Percentiles rank a stretch among this genome's conserved stretches.
phyloP scores from a whole-genome alignment of 2,113 vertebrate genomes.

The Oceanites oceanicus region DNA sequence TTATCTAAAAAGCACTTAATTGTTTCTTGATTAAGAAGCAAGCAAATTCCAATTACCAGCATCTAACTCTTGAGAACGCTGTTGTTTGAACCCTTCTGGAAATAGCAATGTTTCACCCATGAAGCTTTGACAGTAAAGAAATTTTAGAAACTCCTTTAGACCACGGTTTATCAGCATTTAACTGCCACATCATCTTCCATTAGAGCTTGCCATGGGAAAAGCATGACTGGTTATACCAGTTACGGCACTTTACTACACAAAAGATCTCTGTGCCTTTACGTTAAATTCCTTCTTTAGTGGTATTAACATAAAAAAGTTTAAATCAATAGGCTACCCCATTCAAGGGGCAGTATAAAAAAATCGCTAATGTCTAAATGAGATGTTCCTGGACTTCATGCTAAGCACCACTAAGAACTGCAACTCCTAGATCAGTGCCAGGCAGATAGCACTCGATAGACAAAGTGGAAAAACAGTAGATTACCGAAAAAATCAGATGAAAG shows the following conservation, averaged over 20 bases:
- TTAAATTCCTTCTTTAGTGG: neutral
- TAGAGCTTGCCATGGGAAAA: neutral
- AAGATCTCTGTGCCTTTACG: neutral
- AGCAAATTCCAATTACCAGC: neutral
- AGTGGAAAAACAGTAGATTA: neutral
- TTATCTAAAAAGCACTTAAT: neutral
- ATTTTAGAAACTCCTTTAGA: neutral
- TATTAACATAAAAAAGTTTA: neutral
- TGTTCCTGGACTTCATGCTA: neutral
- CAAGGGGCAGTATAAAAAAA: neutral
- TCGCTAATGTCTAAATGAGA: neutral
- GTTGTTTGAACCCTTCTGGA: neutral
- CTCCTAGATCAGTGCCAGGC: neutral
- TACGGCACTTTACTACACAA: neutral
- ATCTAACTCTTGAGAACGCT: neutral
- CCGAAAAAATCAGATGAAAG: neutral
- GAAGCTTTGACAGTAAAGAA: neutral
- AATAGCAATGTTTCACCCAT: neutral
- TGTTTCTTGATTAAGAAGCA: neutral
- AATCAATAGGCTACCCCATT: neutral
- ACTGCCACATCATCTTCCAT: neutral
- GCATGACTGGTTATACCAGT: slow-evolving; percentile 17
- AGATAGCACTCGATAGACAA: neutral
- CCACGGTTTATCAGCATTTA: neutral
- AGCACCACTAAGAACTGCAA: neutral